Evolutionary conservation across 2,888 invertebrate species (phyloP).

Genomic region (Marasmarcha lunaedactyla): DNA sequence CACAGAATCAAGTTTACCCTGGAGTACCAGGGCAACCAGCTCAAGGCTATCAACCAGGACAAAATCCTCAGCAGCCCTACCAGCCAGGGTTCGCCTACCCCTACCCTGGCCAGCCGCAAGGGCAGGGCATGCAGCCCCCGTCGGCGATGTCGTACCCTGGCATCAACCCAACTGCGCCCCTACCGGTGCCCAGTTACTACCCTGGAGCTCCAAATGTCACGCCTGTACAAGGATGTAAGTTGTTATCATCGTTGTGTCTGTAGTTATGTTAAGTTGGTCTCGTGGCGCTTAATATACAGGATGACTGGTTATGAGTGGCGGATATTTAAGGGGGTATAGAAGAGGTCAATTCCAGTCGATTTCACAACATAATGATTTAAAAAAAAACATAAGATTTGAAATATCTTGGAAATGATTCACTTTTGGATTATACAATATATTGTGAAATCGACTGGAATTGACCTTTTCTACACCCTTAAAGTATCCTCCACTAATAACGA

Average conservation of each 20-base stretch:
- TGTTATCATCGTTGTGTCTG: not conserved
- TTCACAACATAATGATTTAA: no score
- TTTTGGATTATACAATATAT: no score
- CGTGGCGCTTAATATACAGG: not conserved
- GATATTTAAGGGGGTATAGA: no score
- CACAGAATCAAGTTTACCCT: constrained; percentile 42
- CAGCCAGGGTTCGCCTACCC: constrained; percentile 24
- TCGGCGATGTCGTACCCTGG: constrained; percentile 36
- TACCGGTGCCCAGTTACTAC: constrained; percentile 11
- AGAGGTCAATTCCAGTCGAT: no score
- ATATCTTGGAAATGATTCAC: no score
- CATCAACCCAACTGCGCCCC: constrained; percentile 17
- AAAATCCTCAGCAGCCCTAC: constrained; percentile 19
- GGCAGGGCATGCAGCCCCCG: constrained; percentile 22
- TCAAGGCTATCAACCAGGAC: constrained; percentile 18
- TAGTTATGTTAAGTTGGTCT: not conserved
- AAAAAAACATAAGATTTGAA: no score
- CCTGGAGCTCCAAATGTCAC: constrained; percentile 18
- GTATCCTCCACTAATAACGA: no score
- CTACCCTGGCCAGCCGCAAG: constrained; percentile 5
- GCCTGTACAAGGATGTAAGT: constrained; percentile 19
- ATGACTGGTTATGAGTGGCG: no score
- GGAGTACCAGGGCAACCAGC: constrained; percentile 28
- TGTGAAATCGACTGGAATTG: no score
- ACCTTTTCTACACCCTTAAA: no score